These are phyloP conservation scores for Mystacornis crossleyi DNA, from an alignment of 2,113 vertebrate species.

Conservation along the genomic window DNA sequence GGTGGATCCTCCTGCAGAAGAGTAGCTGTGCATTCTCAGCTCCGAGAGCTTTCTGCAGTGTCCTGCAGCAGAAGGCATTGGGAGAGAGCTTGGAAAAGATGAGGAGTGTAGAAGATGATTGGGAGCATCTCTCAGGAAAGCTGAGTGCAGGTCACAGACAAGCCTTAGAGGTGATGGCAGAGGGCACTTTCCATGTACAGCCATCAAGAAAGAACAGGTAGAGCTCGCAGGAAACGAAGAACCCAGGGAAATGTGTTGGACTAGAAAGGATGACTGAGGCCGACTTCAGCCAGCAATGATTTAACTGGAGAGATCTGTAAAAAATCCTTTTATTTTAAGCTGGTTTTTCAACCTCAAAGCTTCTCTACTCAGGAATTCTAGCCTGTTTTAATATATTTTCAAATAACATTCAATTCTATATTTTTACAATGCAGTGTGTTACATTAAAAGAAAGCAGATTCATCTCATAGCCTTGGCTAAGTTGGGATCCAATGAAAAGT, in stretches of 20 bases:
- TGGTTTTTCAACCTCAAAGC: not conserved
- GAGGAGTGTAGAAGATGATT: not conserved
- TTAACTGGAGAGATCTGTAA: not conserved
- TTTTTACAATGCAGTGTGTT: not conserved
- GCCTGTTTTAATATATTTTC: not conserved
- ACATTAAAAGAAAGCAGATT: not conserved
- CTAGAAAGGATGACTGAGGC: not conserved
- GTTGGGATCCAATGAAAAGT: not conserved
- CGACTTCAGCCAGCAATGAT: not conserved
- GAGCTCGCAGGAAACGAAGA: not conserved
- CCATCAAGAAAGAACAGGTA: not conserved
- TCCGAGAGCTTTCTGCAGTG: not conserved
- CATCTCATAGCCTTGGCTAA: not conserved
- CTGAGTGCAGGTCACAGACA: not conserved
- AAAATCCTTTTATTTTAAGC: not conserved
- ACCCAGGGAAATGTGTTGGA: not conserved
- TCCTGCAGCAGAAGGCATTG: not conserved
- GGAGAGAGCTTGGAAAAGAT: not conserved
- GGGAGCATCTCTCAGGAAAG: not conserved
- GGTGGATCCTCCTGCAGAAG: not conserved
- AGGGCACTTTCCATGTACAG: not conserved
- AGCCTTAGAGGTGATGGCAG: not conserved
- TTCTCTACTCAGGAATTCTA: not conserved
- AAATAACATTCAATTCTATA: not conserved
- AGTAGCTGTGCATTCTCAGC: not conserved